Evolutionary conservation across 2,797 vertebrate species (phyloP).

Genomic region (Xyrichtys novacula): DNA sequence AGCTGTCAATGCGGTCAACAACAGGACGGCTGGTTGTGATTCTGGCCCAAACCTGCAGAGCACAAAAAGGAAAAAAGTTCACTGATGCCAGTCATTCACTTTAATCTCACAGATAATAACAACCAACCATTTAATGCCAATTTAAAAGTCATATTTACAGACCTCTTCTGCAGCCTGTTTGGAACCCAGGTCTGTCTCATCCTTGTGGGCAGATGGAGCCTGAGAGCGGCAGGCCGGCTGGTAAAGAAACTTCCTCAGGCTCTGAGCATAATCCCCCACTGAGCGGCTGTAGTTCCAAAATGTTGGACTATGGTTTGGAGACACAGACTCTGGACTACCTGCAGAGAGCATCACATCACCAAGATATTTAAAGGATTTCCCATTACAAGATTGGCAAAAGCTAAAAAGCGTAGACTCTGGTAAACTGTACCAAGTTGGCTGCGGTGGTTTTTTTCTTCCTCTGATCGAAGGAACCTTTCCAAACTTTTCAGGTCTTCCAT

Average conservation of each 20-base stretch:
- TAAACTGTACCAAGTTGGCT: constrained; percentile 88
- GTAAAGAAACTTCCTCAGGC: constrained; percentile 95
- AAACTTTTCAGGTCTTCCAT: constrained; percentile 92
- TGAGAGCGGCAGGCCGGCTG: constrained; percentile 94
- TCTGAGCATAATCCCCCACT: constrained; percentile 92
- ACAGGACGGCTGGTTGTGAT: constrained; percentile 91
- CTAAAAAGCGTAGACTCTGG: neutral
- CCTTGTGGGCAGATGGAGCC: constrained; percentile 95
- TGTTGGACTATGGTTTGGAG: constrained; percentile 91
- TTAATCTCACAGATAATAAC: neutral
- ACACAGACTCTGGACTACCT: constrained; percentile 94
- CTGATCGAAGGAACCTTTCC: constrained; percentile 90
- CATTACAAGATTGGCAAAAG: neutral
- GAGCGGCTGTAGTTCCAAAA: constrained; percentile 97
- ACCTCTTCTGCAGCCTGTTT: constrained; percentile 98
- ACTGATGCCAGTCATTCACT: neutral
- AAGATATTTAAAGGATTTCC: neutral
- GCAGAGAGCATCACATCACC: constrained; percentile 12
- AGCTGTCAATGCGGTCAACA: constrained; percentile 91
- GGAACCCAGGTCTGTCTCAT: constrained; percentile 94
- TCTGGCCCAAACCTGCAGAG: constrained; percentile 92
- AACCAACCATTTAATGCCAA: neutral
- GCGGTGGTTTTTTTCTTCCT: constrained; percentile 94
- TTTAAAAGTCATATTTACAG: constrained; percentile 20
- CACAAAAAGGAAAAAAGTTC: neutral